Conservation (phyloP, 2,888 invertebrate species). For the Lampropteryx suffumata region DNA sequence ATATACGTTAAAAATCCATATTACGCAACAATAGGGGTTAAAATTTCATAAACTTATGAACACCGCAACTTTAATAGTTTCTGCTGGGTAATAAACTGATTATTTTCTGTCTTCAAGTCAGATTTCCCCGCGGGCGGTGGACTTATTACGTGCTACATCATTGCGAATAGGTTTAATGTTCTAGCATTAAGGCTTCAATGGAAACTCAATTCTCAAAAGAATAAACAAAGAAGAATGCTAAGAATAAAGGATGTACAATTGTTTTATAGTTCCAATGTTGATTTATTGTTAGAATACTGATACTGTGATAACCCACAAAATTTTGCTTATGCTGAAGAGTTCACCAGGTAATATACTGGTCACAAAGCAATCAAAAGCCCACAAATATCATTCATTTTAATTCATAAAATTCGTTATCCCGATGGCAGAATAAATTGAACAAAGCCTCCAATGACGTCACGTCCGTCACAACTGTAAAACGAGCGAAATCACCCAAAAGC, state of each 20-base stretch:
- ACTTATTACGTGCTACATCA: not conserved
- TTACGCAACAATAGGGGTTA: too few species aligned
- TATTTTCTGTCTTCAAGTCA: conserved; percentile 7
- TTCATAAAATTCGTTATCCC: not conserved
- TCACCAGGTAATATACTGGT: too few species aligned
- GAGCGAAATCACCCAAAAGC: conserved; percentile 19
- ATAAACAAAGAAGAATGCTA: too few species aligned
- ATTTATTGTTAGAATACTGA: too few species aligned
- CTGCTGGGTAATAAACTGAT: conserved; percentile 6
- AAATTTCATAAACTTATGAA: not conserved
- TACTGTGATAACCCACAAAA: too few species aligned
- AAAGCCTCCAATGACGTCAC: conserved; percentile 9
- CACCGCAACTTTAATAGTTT: conserved; percentile 9
- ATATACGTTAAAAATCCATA: too few species aligned
- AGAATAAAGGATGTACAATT: too few species aligned
- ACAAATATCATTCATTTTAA: not conserved
- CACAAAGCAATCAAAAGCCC: not conserved
- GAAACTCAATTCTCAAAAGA: too few species aligned
- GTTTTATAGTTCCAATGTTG: too few species aligned
- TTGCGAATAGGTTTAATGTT: not conserved
- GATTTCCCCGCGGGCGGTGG: conserved; percentile 11
- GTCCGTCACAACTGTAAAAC: conserved; percentile 12
- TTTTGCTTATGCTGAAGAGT: too few species aligned
- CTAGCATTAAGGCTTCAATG: too few species aligned
- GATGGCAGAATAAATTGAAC: not conserved